A percentile compares a stretch with the other conserved stretches of the same genome.
These are phyloP conservation scores for Drosophila bipectinata DNA, from an alignment of 1,140 invertebrate species.

Conservation along the genomic window DNA sequence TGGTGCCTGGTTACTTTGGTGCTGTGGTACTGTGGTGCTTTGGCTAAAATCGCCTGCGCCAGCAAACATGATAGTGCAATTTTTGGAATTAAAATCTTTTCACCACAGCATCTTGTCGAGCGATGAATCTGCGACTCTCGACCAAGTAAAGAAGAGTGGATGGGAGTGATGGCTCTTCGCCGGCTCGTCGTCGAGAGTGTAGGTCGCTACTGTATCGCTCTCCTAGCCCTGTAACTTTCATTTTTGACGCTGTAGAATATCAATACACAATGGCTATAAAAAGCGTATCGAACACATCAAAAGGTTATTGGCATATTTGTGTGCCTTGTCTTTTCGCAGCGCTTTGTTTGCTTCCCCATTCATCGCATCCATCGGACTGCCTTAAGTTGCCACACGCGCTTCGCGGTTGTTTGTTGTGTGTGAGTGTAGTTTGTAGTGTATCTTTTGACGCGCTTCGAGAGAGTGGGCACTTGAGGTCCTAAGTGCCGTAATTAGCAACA, in stretches of 20 bases:
- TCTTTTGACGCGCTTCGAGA: conserved; percentile 63
- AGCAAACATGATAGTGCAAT: conserved; percentile 70
- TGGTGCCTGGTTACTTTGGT: conserved; percentile 29
- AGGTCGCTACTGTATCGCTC: conserved; percentile 43
- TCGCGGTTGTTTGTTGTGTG: conserved; percentile 18
- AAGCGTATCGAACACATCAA: conserved; percentile 72
- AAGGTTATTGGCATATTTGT: conserved; percentile 68
- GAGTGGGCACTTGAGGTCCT: conserved; percentile 42
- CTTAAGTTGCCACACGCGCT: conserved; percentile 19
- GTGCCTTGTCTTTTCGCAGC: conserved; percentile 34
- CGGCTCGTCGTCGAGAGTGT: conserved; percentile 13
- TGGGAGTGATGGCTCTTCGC: conserved; percentile 7
- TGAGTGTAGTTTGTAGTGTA: conserved; percentile 32
- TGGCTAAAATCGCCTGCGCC: conserved; percentile 43
- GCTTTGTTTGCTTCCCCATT: conserved; percentile 65
- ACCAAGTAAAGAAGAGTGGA: background rate
- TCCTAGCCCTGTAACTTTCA: conserved; percentile 61
- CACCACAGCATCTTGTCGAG: conserved; percentile 22
- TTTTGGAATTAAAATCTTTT: conserved; percentile 77
- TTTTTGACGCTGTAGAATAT: conserved; percentile 74
- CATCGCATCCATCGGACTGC: conserved; percentile 7
- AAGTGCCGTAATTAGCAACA: conserved; percentile 34
- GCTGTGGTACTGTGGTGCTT: conserved; percentile 51
- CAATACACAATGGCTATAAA: conserved; percentile 63
- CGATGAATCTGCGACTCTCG: conserved; percentile 18